Percentiles rank a stretch among this genome's conserved stretches.
phyloP scores from a whole-genome alignment of 2,888 invertebrate species.

The Tromatobia lineatoria region DNA sequence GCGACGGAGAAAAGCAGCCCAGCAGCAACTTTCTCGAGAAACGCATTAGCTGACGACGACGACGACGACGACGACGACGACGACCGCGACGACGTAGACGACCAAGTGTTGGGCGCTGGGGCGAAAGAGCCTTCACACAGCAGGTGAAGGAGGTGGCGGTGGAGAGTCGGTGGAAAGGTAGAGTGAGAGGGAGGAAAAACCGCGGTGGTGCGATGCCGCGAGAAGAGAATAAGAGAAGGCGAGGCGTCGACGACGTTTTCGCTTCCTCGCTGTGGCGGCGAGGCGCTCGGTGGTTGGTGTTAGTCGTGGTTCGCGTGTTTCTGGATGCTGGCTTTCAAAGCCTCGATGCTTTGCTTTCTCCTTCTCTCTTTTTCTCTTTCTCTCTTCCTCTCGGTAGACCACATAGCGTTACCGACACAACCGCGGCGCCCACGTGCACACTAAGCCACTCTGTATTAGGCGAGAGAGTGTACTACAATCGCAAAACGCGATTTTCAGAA shows the following conservation, averaged over 20 bases:
- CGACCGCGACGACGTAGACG: conserved; percentile 49
- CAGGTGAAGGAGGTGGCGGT: conserved; percentile 66
- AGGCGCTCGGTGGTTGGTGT: conserved; percentile 13
- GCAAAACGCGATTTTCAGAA: conserved; percentile 80
- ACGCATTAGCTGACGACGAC: conserved; percentile 58
- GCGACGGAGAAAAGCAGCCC: conserved; percentile 1
- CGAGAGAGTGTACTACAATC: conserved; percentile 71
- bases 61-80: conserved; percentile 48
- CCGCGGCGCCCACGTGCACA: conserved; percentile 65
- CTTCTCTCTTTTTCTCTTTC: not conserved
- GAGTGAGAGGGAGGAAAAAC: conserved; percentile 39
- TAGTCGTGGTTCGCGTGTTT: conserved; percentile 59
- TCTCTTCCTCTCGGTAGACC: conserved; percentile 39
- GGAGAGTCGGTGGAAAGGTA: conserved; percentile 50
- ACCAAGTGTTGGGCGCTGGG: conserved; percentile 49
- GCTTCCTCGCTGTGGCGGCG: conserved; percentile 35
- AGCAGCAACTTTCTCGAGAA: conserved; percentile 53
- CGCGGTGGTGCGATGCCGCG: conserved; percentile 46
- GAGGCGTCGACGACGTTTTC: conserved; percentile 53
- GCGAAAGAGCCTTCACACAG: conserved; percentile 44
- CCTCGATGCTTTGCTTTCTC: conserved; percentile 51
- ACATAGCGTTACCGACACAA: conserved; percentile 59
- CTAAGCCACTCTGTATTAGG: conserved; percentile 40
- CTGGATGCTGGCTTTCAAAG: conserved; percentile 64
- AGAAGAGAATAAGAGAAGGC: conserved; percentile 45